A percentile compares a stretch with the other conserved stretches of the same genome.
Conservation (phyloP, 2,888 invertebrate genomes). For the Crossocerus cetratus region DNA sequence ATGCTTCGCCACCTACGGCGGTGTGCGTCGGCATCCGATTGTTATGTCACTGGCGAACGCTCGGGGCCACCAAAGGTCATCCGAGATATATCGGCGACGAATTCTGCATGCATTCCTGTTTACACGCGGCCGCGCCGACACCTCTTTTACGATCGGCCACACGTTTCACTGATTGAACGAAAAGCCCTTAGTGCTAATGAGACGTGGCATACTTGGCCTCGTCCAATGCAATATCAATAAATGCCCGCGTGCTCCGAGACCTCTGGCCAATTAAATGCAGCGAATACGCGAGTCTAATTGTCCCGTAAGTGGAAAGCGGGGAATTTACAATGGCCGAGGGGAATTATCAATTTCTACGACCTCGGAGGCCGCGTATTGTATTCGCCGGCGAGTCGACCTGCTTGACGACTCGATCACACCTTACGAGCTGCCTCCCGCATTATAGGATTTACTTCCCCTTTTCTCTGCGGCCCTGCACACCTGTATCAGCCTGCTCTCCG, state of each 20-base stretch:
- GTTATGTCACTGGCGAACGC: slow-evolving; percentile 25
- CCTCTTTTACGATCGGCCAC: slow-evolving; percentile 29
- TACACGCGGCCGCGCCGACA: slow-evolving; percentile 6
- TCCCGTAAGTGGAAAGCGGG: too few relatives aligned
- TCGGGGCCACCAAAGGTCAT: slow-evolving; percentile 28
- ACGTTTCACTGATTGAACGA: slow-evolving; percentile 16
- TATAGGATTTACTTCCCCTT: slow-evolving; percentile 44
- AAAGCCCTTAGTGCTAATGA: slow-evolving; percentile 30
- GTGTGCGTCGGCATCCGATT: slow-evolving; percentile 9
- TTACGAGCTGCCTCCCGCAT: slow-evolving; percentile 25
- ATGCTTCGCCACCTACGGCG: slow-evolving; percentile 41
- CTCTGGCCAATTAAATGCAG: too few relatives aligned
- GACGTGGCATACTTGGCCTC: neutral
- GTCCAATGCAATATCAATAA: too few relatives aligned
- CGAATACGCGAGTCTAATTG: too few relatives aligned
- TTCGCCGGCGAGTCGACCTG: slow-evolving; percentile 34
- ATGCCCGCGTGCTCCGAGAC: too few relatives aligned
- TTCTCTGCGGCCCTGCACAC: slow-evolving; percentile 27
- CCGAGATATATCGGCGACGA: slow-evolving; percentile 29
- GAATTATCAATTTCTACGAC: too few relatives aligned
- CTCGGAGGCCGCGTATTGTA: too few relatives aligned
- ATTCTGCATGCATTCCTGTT: slow-evolving; percentile 18
- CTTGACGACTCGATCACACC: slow-evolving; percentile 43
- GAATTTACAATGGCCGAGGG: too few relatives aligned
- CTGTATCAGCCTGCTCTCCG: slow-evolving; percentile 42